These are phyloP conservation scores for Vimba vimba DNA, from an alignment of 2,113 vertebrate species.

Conservation along the genomic window DNA sequence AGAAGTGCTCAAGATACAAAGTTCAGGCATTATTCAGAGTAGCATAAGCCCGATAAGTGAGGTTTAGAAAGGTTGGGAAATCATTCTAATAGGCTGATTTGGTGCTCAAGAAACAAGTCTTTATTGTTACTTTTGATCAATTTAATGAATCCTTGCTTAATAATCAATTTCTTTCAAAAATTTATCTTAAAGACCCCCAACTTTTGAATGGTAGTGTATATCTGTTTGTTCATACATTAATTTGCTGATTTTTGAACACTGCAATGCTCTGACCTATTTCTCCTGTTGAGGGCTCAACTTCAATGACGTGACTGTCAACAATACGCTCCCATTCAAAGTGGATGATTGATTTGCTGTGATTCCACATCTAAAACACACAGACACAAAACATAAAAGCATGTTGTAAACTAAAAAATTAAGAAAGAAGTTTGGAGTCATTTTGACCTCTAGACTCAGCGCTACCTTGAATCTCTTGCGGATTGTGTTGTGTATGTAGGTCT, in stretches of 20 bases:
- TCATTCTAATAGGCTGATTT: not conserved
- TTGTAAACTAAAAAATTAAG: not conserved
- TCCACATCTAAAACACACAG: constrained; percentile 86
- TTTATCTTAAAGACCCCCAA: not conserved
- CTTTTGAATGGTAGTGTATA: not conserved
- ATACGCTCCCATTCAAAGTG: constrained; percentile 83
- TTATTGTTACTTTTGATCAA: no score
- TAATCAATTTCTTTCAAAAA: no score
- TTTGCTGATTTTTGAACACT: not conserved
- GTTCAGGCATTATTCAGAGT: no score
- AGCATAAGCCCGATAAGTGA: no score
- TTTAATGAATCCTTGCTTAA: no score
- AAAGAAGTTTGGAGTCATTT: not conserved
- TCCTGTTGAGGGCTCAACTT: constrained; percentile 84
- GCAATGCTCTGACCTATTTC: constrained; percentile 73
- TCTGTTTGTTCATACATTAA: not conserved
- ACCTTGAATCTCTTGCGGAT: constrained; percentile 86
- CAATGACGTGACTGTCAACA: constrained; percentile 73
- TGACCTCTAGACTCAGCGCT: not conserved
- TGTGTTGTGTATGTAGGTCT: constrained; percentile 78
- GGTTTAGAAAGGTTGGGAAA: no score
- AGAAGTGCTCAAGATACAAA: no score
- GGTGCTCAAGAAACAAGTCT: not conserved
- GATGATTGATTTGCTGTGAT: constrained; percentile 85
- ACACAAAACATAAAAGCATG: not conserved